phyloP scores from a whole-genome alignment of 2,888 invertebrate species.

The Lithophane semibrunnea region DNA sequence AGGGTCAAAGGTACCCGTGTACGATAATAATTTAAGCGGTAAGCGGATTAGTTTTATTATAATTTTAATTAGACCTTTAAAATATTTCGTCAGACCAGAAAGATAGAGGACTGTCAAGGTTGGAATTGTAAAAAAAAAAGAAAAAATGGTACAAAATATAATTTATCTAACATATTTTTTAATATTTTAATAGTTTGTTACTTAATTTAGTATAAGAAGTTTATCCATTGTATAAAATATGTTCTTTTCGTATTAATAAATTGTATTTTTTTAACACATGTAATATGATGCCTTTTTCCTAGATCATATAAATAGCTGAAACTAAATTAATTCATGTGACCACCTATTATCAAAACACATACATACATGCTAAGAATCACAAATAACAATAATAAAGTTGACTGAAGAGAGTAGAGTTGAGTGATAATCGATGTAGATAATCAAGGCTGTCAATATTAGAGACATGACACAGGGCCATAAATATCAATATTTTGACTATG shows the following conservation, averaged over 20 bases:
- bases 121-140: neutral
- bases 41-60: constrained; percentile 80
- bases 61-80: constrained; percentile 75
- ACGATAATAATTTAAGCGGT: constrained; percentile 77
- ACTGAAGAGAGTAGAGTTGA: no score
- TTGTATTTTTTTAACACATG: no score
- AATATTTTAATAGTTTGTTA: no score
- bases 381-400: neutral
- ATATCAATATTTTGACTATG: neutral
- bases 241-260: no score
- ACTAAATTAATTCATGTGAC: neutral
- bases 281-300: no score
- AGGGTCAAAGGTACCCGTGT: constrained; percentile 78
- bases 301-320: no score
- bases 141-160: neutral
- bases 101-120: neutral
- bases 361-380: neutral
- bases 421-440: neutral
- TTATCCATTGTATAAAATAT: no score
- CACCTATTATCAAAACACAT: neutral
- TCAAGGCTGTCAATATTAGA: neutral
- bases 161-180: neutral
- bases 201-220: no score
- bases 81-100: constrained; percentile 37
- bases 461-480: neutral